Base-by-base conservation (phyloP, 2,888 invertebrate genomes). In the Cryptocephalus primarius region DNA sequence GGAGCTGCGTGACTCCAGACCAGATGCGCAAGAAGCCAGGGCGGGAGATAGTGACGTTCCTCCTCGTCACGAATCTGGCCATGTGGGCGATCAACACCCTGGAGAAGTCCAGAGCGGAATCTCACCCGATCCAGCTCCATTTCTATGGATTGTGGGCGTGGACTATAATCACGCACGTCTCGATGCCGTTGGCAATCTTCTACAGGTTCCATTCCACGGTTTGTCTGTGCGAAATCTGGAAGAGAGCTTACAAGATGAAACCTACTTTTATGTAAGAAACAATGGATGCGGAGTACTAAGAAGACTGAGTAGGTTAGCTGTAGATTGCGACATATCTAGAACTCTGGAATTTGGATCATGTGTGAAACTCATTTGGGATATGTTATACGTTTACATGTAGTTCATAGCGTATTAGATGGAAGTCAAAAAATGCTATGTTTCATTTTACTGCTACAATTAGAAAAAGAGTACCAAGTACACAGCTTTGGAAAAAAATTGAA, bases 151-250 rank as follows among this genome's bases (percentile, higher is more conserved):
- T 85, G 1, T 89, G 89, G 88, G 87, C 87, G 2, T 92, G 91
- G 91, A 88, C 89, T 0, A 87, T 91, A 56, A 89, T 92, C 57
- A 88, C 88, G 0, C 89, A 91, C 64, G 83, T 90, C 0, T 87
- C 88, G 0, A 88, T 89, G 82, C 91, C 91, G 0, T 71, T 92
- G 41, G 88, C 88, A 0, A 90, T 91, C 57, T 91, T 91, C 71
- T 92, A 89, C 69, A 75, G 92, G 39, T 92, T 92, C 64, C 91
- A 92, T 68, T 90, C 90, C 2, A 89, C 91, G 0, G 91, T 92
- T 57, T 92, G 92, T 67, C 76, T 93, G 13, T 91, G 90, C 61
- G 91, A 92, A 68, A 86, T 93, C 47, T 93, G 92, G 92, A 92
- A 90, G 66, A 80, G 84, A 52, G 83, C 88, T 43, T 93, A 89